Evolutionary conservation across 53 echinoderm and acorn worm genomes (phyloP).

Genomic region (Mesocentrotus franciscanus): DNA sequence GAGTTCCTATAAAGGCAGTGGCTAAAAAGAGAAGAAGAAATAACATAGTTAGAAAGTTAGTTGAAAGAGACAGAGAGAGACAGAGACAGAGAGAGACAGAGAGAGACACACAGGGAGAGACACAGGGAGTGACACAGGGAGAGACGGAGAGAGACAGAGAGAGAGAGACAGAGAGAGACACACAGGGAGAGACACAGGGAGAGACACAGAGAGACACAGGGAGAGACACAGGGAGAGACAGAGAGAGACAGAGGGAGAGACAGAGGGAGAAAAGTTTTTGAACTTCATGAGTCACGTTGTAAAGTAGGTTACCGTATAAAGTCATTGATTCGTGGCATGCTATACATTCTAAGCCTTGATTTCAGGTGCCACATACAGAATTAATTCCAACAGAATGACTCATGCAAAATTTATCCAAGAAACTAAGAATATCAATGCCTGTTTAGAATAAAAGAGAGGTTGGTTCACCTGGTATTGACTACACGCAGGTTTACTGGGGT

Average conservation of each 20-base stretch:
- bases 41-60: background rate
- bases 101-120: too few relatives aligned
- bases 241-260: background rate
- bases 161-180: background rate
- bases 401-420: slow-evolving; percentile 9
- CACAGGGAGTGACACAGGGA: too few relatives aligned
- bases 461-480: slow-evolving; percentile 38
- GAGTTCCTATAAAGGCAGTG: too few relatives aligned
- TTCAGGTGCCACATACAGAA: slow-evolving; percentile 14
- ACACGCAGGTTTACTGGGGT: background rate
- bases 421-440: slow-evolving; percentile 41
- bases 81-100: background rate
- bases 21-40: background rate
- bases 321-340: slow-evolving; percentile 2
- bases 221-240: too few relatives aligned
- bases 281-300: slow-evolving; percentile 35
- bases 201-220: background rate
- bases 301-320: slow-evolving; percentile 28
- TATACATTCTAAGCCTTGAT: background rate
- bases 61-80: background rate
- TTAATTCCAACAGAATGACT: slow-evolving; percentile 45
- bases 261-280: background rate
- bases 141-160: background rate
- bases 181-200: background rate
- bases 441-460: background rate